Percentiles rank a stretch among this genome's conserved stretches.
Evolutionary conservation across 1,140 invertebrate genomes (phyloP).

Genomic region (Anagrus nilaparvatae): DNA sequence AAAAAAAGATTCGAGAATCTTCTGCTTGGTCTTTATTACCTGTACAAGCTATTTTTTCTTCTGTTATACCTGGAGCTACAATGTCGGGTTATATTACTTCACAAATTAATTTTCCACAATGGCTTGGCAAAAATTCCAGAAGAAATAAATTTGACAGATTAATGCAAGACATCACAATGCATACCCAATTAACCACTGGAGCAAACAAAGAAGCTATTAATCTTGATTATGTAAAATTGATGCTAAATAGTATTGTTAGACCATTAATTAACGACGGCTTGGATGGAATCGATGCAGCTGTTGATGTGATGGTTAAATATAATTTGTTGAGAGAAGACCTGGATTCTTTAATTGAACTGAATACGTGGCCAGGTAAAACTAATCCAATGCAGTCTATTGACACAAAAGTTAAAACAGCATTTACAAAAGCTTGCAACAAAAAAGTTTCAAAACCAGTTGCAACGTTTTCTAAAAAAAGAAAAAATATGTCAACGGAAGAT

Average conservation of each 20-base stretch:
- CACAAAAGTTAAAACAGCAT: constrained; percentile 82
- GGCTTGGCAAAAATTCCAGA: constrained; percentile 92
- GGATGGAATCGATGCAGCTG: constrained; percentile 62
- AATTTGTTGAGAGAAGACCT: constrained; percentile 70
- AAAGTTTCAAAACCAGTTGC: constrained; percentile 58
- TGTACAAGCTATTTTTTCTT: constrained; percentile 81
- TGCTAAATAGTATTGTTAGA: constrained; percentile 60
- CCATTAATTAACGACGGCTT: constrained; percentile 60
- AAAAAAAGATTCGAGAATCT: constrained; percentile 63
- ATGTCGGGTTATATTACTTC: constrained; percentile 68
- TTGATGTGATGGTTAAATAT: constrained; percentile 74
- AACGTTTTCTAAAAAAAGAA: constrained; percentile 49
- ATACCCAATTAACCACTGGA: constrained; percentile 46
- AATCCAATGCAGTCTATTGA: constrained; percentile 68
- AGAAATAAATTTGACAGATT: constrained; percentile 61
- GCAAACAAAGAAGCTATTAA: constrained; percentile 66
- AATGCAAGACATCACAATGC: constrained; percentile 34
- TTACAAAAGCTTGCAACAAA: constrained; percentile 89
- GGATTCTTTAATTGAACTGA: constrained; percentile 76
- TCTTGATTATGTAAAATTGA: constrained; percentile 69
- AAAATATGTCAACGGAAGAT: constrained; percentile 35
- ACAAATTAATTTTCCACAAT: constrained; percentile 84
- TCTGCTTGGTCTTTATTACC: constrained; percentile 87
- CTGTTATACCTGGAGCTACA: constrained; percentile 78
- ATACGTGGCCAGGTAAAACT: constrained; percentile 68